A percentile compares a stretch with the other conserved stretches of the same genome.
These are phyloP conservation scores for Halichondria panicea DNA, from an alignment of 37 sponge, comb jelly and placozoan species.

Conservation along the genomic window DNA sequence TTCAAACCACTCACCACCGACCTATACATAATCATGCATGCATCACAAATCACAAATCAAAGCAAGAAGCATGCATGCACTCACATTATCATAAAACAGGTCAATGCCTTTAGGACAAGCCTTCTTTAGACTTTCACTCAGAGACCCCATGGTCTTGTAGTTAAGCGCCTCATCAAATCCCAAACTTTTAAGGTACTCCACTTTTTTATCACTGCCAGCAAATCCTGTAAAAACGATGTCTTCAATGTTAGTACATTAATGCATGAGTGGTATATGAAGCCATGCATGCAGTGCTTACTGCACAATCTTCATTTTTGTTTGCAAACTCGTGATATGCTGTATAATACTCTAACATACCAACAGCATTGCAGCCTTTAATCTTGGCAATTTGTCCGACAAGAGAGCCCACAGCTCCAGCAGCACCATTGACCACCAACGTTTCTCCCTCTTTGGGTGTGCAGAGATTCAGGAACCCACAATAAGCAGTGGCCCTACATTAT, in stretches of 20 bases:
- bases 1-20: constrained; percentile 82
- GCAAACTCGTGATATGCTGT: too few species aligned
- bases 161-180: constrained; percentile 90
- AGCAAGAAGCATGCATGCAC: not conserved
- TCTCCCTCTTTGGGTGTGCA: constrained; percentile 80
- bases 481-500: constrained; percentile 77
- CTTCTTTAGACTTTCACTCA: constrained; percentile 50
- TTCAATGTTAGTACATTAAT: too few species aligned
- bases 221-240: too few species aligned
- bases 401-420: constrained; percentile 94
- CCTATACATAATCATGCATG: constrained; percentile 22
- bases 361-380: constrained; percentile 84
- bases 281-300: too few species aligned
- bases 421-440: constrained; percentile 81
- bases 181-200: constrained; percentile 34
- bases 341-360: too few species aligned
- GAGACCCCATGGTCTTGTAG: constrained; percentile 69
- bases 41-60: not conserved
- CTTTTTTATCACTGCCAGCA: constrained; percentile 80
- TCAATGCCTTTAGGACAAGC: constrained; percentile 81
- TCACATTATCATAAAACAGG: constrained; percentile 84
- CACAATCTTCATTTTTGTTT: too few species aligned
- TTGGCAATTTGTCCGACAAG: constrained; percentile 84
- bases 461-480: constrained; percentile 79
- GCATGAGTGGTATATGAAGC: too few species aligned